Evolutionary conservation across 2,888 invertebrate genomes (phyloP).

Genomic region (Keiferia lycopersicella): DNA sequence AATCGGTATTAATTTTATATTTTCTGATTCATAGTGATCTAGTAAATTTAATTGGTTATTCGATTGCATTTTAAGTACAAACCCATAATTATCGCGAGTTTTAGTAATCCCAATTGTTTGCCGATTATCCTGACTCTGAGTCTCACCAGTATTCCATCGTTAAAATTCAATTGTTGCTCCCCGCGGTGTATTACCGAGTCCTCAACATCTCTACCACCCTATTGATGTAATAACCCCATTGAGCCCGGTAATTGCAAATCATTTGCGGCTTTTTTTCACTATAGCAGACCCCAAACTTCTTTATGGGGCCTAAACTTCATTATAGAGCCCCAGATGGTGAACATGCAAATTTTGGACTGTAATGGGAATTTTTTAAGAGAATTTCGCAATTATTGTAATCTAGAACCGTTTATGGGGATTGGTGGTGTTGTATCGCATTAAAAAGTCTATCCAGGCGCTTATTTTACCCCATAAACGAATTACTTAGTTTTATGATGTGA

Average conservation of each 20-base stretch:
- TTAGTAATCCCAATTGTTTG: too few relatives aligned
- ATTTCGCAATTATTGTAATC: not conserved
- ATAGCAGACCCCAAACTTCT: constrained; percentile 31
- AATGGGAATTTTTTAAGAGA: not conserved
- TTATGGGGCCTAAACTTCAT: constrained; percentile 28
- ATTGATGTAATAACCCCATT: constrained; percentile 77
- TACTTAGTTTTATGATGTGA: too few relatives aligned
- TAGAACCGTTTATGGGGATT: not conserved
- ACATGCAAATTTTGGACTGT: constrained; percentile 34
- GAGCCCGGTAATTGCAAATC: constrained; percentile 79
- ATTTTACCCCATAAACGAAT: too few relatives aligned
- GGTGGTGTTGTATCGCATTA: not conserved
- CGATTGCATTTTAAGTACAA: too few relatives aligned
- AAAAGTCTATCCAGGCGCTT: too few relatives aligned
- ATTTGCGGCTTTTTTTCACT: constrained; percentile 71
- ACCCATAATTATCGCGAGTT: too few relatives aligned
- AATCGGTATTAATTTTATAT: too few relatives aligned
- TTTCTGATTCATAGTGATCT: too few relatives aligned
- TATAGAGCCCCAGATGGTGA: constrained; percentile 29
- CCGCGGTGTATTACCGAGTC: constrained; percentile 40
- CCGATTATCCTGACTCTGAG: not conserved
- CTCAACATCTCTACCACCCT: constrained; percentile 44
- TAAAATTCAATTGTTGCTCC: constrained; percentile 80
- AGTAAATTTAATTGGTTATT: too few relatives aligned
- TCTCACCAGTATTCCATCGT: constrained; percentile 64